Base-by-base conservation (phyloP, 2,888 invertebrate genomes). In the Maniola hyperantus region DNA sequence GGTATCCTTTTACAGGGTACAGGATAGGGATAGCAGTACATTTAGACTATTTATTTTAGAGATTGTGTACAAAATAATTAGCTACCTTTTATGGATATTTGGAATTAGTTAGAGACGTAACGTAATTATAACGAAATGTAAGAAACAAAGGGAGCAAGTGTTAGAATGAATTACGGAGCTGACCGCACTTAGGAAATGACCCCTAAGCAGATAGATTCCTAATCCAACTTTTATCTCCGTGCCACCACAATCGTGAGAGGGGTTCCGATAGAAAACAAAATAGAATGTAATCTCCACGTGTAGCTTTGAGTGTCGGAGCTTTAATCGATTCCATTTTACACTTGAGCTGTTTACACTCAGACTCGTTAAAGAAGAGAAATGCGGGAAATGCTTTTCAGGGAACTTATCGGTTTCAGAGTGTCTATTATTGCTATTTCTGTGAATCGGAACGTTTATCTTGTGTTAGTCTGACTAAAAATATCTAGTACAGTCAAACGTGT, bases 231-330 rank as follows among this genome's bases (percentile, higher is more conserved):
- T 70, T 68, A 70, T 70, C 65, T 62, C 50, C 64, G 44, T 58
- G 20, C 42, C 50, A 44, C 66, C 62, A 64, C 70, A 70, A 68
- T 65, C 57, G 63, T 51, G 46, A 67, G 68, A 59, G 48, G 60
- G 71, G 66, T 64, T n/a, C 66, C 61, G 64, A 67, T 65, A 57
- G 68, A 71, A 69, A 67, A 73, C 69, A 73, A 68, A 69, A 69
- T 66, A 63, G 59, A 66, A 66, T 66, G 66, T 69, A 68, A 67
- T 69, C 63, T 70, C 59, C 62, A 66, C 62, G 57, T 66, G 66
- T 66, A 65, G 34, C 46, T 54, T 51, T 57, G 50, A 60, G 70
- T 64, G 61, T 64, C 34, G 57, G 66, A 48, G 54, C 15, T 66
- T 64, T 61, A 64, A 69, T 71, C 69, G 39, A 66, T 70, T 68